phyloP scores from a whole-genome alignment of 2,113 vertebrate genomes.

The Oenanthe oenanthe region DNA sequence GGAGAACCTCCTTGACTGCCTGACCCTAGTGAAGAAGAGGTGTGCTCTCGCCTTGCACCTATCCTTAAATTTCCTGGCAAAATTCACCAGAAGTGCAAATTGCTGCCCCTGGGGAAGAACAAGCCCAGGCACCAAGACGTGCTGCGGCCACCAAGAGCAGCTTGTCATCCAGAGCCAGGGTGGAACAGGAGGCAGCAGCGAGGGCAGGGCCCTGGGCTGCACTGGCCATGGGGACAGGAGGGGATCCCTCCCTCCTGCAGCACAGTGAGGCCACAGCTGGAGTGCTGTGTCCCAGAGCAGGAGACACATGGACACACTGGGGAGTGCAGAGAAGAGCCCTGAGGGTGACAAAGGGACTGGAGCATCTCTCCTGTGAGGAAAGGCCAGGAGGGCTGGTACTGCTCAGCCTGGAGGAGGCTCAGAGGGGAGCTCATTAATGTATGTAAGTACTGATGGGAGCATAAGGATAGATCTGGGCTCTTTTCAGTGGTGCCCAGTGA shows the following conservation, averaged over 20 bases:
- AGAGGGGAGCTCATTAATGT: not conserved
- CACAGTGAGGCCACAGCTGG: not conserved
- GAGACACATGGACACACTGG: not conserved
- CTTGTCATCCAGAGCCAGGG: not conserved
- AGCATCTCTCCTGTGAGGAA: not conserved
- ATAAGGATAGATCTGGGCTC: not conserved
- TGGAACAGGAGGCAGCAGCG: not conserved
- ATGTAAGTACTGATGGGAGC: not conserved
- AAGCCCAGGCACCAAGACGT: not conserved
- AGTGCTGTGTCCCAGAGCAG: not conserved
- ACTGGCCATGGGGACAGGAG: not conserved
- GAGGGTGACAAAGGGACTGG: not conserved
- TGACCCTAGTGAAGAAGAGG: not conserved
- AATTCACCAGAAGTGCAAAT: not conserved
- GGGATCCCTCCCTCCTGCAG: not conserved
- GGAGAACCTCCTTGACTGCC: not conserved
- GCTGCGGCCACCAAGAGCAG: not conserved
- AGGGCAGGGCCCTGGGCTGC: not conserved
- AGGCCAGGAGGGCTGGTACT: not conserved
- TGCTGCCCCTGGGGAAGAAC: not conserved
- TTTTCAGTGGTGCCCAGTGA: not conserved
- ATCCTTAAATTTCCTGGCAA: not conserved
- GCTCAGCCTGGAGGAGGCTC: not conserved
- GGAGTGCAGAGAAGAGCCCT: not conserved
- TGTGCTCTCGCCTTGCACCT: fast-evolving